Evolutionary conservation across 2,797 vertebrate genomes (phyloP), one percentile per base, ranked within the genome.

Genomic region (Gadopsis bispinosus): DNA sequence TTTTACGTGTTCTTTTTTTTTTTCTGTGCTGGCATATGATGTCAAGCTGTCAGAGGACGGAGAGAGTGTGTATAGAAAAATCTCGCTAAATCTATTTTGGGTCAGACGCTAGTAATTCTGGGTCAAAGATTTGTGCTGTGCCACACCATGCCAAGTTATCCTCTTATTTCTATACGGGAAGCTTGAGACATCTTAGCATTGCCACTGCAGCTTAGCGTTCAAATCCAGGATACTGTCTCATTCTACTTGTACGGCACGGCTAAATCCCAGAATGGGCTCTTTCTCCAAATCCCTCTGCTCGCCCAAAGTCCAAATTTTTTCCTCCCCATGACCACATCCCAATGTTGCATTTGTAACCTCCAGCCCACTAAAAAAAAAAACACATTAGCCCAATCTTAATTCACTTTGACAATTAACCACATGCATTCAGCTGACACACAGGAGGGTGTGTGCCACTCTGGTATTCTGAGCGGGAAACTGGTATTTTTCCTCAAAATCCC

Each of bases 381-480:
- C 85, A 88, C 89, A 87, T 84, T 81, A 81, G 83, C 78, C 12
- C 61, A 54, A 41, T 87, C 73, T 75, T 89, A 91, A 92, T 90
- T 87, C 74, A 85, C 83, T 70, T 10, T 83, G 88, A 91, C 86
- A 85, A 91, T 91, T 87, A 89, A 89, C 86, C 85, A 72, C 87
- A 80, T 70, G 41, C 8, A 54, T 80, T 80, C 65, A 65, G 68
- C 56, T 77, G 59, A 76, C 71, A 86, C 79, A 83, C 76, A 75
- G 37, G 60, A 78, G 79, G 85, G 85, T 74, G 83, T 74, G 83
- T 77, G 86, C 48, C 83, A 16, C 68, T 73, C 70, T 77, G 80
- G 83, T 82, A 79, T 88, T 87, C 78, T 79, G 58, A 83, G 67
- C 33, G 53, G 75, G 80, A 86, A 91, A 87, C 79, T 56, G 41